These are phyloP conservation scores for Drosophila pruinosa DNA, from an alignment of 1,140 invertebrate species.

Conservation along the genomic window DNA sequence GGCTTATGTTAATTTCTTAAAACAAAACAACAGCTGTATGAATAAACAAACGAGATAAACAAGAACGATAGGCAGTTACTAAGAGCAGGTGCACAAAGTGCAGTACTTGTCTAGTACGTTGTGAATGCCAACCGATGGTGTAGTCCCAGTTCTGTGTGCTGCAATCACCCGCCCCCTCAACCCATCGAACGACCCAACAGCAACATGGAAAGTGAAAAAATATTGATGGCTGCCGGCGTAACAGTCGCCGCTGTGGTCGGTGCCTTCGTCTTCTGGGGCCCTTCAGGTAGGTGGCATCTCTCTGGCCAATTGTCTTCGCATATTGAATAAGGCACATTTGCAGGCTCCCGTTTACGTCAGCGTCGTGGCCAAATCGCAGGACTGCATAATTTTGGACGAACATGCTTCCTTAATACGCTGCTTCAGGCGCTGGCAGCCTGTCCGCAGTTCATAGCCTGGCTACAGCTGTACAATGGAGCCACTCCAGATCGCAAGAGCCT, in stretches of 20 bases:
- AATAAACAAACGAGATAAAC: neutral
- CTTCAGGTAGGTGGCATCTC: conserved; percentile 83
- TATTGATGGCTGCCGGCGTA: conserved; percentile 87
- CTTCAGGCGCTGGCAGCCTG: conserved; percentile 91
- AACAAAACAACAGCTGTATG: conserved; percentile 4
- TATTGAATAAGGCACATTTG: too few relatives aligned
- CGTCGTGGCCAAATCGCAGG: conserved; percentile 89
- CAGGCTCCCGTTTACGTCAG: conserved; percentile 84
- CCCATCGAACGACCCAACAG: neutral
- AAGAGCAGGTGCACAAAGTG: neutral
- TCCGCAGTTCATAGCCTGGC: conserved; percentile 91
- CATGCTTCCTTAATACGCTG: conserved; percentile 94
- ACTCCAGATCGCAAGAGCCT: conserved; percentile 85
- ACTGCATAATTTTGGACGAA: conserved; percentile 92
- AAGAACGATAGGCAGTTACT: neutral
- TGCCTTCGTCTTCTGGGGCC: conserved; percentile 91
- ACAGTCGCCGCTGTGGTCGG: conserved; percentile 90
- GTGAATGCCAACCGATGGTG: conserved; percentile 34
- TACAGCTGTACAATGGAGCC: conserved; percentile 85
- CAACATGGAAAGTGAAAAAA: conserved; percentile 80
- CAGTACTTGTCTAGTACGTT: neutral
- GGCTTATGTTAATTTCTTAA: conserved; percentile 23
- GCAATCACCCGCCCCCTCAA: neutral
- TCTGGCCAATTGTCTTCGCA: too few relatives aligned
- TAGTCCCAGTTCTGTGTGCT: conserved; percentile 11